A percentile compares a stretch with the other conserved stretches of the same genome.
Conservation (phyloP, 2,888 invertebrate genomes). For the Leucophora obtusa region DNA sequence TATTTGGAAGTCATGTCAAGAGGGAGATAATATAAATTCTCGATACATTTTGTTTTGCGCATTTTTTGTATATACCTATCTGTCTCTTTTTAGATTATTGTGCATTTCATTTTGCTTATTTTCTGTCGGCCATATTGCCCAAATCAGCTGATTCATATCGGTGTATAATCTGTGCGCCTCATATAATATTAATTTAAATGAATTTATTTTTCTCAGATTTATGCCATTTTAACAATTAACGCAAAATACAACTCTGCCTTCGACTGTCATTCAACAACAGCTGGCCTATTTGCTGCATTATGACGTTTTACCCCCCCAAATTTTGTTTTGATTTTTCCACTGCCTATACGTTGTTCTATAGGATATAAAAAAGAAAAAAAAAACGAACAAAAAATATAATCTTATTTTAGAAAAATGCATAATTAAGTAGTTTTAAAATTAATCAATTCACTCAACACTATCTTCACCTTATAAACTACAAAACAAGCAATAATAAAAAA, state of each 20-base stretch:
- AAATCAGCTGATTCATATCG: no score
- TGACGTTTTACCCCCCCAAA: slow-evolving; percentile 28
- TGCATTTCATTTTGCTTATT: no score
- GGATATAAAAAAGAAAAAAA: slow-evolving; percentile 28
- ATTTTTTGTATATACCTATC: no score
- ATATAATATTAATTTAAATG: no score
- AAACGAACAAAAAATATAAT: slow-evolving; percentile 47
- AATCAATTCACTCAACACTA: background rate
- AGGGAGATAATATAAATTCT: no score
- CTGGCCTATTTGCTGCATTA: slow-evolving; percentile 46
- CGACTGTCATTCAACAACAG: slow-evolving; percentile 27
- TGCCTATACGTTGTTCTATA: slow-evolving; percentile 22
- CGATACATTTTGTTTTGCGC: no score
- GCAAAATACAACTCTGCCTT: slow-evolving; percentile 2
- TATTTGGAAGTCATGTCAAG: no score
- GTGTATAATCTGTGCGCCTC: no score
- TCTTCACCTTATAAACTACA: slow-evolving; percentile 5
- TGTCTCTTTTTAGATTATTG: no score
- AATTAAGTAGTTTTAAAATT: slow-evolving; percentile 40
- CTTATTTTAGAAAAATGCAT: slow-evolving; percentile 38
- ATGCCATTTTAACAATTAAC: background rate
- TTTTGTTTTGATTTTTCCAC: slow-evolving; percentile 37
- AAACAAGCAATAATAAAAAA: slow-evolving; percentile 55
- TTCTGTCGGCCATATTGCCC: no score
- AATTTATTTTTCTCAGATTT: background rate